Base-by-base conservation (phyloP, 2,113 vertebrate species). In the Sialia sialis region DNA sequence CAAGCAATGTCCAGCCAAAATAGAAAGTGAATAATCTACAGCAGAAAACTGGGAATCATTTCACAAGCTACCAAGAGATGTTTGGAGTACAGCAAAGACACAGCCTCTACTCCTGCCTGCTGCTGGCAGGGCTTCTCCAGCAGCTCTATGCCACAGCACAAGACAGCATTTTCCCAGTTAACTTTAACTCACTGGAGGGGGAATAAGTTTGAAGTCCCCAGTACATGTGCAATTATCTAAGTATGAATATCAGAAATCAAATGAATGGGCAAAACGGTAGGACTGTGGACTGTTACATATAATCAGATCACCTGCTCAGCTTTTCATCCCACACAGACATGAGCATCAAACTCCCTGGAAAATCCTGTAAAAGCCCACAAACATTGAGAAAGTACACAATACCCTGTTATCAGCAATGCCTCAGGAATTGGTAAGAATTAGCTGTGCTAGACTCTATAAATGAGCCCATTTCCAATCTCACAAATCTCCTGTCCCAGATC, bases 21-120 rank as follows among this genome's bases (percentile, higher is more conserved):
- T 0, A 88, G 75, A 92, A 93, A 91, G 55, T 64, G 84, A 95
- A 86, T 88, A 83, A 95, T 80, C 36, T 54, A 68, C 90, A 86
- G n/a, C 55, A 93, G 72, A 90, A 88, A 93, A 68, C n/a, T 12
- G 60, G 73, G 82, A 93, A 90, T 86, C 32, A 68, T 83, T 87
- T 90, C 92, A 78, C 26, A 70, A 83, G 41, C 91, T 89, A 82
- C 44, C 74, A 59, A 58, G 78, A 93, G 75, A 70, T 74, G 75
- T 90, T 63, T 52, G 73, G 68, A 75, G 68, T 30, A 51, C 51
- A 56, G 84, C 43, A 74, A 78, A 75, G 77, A 29, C 48, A 66
- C 29, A 66, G 70, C 32, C 34, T 76, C 78, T 56, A 59, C 21
- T 89, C 41, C 83, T 76, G 84, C 38, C 73, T 73, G 58, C 48